Percentiles rank a stretch among this genome's conserved stretches.
These are phyloP conservation scores for Neoniphon sammara DNA, from an alignment of 2,797 vertebrate species.

Conservation along the genomic window DNA sequence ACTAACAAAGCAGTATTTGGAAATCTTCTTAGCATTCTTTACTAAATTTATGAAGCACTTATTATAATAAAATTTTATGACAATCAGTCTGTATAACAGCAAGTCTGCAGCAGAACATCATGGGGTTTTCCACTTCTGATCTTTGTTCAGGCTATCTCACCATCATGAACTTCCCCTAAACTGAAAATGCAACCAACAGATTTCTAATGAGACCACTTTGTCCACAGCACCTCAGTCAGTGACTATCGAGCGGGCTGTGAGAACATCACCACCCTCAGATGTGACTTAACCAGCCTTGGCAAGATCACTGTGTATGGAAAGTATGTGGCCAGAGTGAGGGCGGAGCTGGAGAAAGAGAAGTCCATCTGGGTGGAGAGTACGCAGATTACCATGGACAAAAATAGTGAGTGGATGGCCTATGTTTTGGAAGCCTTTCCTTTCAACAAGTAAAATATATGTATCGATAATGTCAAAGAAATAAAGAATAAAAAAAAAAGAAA, in stretches of 20 bases:
- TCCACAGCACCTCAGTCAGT: not conserved
- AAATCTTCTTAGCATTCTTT: too few species aligned
- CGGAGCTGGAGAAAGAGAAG: slow-evolving; percentile 34
- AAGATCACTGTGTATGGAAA: slow-evolving; percentile 38
- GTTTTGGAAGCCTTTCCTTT: too few species aligned
- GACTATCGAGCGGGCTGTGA: not conserved
- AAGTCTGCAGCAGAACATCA: too few species aligned
- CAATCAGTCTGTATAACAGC: too few species aligned
- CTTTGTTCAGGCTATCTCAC: not conserved
- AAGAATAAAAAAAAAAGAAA: too few species aligned
- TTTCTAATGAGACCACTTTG: not conserved
- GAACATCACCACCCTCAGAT: slow-evolving; percentile 50
- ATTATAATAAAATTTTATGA: too few species aligned
- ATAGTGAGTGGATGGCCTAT: slow-evolving; percentile 76
- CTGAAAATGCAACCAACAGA: not conserved
- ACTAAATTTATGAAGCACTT: too few species aligned
- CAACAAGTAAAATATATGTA: too few species aligned
- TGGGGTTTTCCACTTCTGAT: too few species aligned
- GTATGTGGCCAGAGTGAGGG: slow-evolving; percentile 62
- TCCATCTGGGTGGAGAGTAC: slow-evolving; percentile 73
- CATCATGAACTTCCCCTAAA: not conserved
- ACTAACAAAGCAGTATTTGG: too few species aligned
- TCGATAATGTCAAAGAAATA: too few species aligned
- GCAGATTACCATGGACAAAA: slow-evolving; percentile 29
- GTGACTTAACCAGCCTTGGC: slow-evolving; percentile 58